These are phyloP conservation scores for Eumaeus atala DNA, from an alignment of 1,140 invertebrate species.

Conservation along the genomic window DNA sequence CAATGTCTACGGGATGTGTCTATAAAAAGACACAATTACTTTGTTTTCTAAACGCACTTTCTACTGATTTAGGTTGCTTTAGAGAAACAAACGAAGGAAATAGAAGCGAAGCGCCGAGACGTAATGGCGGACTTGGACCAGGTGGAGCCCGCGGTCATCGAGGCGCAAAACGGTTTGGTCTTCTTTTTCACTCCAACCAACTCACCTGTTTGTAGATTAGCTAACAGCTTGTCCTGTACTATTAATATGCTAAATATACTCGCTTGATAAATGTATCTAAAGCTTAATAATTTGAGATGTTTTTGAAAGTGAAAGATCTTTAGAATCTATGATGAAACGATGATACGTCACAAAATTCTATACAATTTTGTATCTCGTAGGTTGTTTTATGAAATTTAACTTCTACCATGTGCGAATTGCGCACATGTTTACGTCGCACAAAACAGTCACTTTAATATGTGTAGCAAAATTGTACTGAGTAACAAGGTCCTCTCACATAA, in stretches of 20 bases:
- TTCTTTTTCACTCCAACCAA: conserved; percentile 26
- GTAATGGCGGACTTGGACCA: conserved; percentile 96
- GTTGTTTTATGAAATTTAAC: too few relatives aligned
- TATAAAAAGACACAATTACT: too few relatives aligned
- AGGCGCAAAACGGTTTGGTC: conserved; percentile 94
- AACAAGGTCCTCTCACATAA: conserved; percentile 37
- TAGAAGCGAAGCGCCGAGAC: conserved; percentile 92
- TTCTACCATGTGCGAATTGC: too few relatives aligned
- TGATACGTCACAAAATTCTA: too few relatives aligned
- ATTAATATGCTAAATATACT: too few relatives aligned
- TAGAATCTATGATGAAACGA: too few relatives aligned
- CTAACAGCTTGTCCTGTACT: too few relatives aligned
- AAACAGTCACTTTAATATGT: conserved; percentile 11
- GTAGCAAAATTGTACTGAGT: conserved; percentile 24
- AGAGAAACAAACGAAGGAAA: conserved; percentile 92
- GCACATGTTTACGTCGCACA: neutral
- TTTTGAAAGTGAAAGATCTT: too few relatives aligned
- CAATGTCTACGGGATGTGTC: neutral
- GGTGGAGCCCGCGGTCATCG: conserved; percentile 98
- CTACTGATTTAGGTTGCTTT: conserved; percentile 72
- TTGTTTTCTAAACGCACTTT: conserved; percentile 13
- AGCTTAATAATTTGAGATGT: too few relatives aligned
- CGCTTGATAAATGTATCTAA: too few relatives aligned
- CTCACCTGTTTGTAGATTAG: neutral
- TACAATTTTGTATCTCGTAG: too few relatives aligned